Percentiles rank a stretch among this genome's conserved stretches.
phyloP scores from a whole-genome alignment of 2,113 vertebrate genomes.

The Forbesichthys agassizii region DNA sequence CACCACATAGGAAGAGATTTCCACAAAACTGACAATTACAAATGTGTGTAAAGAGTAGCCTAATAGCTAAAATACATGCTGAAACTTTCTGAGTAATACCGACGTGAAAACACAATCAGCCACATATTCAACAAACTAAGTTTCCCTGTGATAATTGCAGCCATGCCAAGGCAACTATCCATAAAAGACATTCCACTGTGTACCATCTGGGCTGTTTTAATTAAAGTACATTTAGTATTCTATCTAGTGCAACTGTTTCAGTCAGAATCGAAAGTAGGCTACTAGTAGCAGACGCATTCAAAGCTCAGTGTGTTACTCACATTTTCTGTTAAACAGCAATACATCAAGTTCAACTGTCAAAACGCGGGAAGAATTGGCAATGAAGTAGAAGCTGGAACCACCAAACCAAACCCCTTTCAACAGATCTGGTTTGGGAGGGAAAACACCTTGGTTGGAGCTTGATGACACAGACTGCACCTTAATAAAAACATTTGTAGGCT shows the following conservation, averaged over 20 bases:
- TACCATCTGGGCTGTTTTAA: neutral
- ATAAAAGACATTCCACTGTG: neutral
- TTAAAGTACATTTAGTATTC: neutral
- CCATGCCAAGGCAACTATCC: constrained; percentile 6
- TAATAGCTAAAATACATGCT: too few relatives aligned
- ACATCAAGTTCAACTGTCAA: neutral
- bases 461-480: too few relatives aligned
- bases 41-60: too few relatives aligned
- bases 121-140: neutral
- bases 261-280: neutral
- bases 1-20: constrained; percentile 10
- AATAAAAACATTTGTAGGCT: too few relatives aligned
- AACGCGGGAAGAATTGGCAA: too few relatives aligned
- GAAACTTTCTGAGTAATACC: constrained; percentile 3
- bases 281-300: neutral
- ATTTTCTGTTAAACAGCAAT: neutral
- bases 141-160: neutral
- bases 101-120: too few relatives aligned
- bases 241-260: neutral
- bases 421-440: too few relatives aligned
- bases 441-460: too few relatives aligned
- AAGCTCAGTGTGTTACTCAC: neutral
- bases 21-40: constrained; percentile 9
- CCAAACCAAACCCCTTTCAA: too few relatives aligned
- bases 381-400: too few relatives aligned